These are phyloP conservation scores for Bos indicus DNA, from an alignment of 2,113 vertebrate species.

Conservation along the genomic window DNA sequence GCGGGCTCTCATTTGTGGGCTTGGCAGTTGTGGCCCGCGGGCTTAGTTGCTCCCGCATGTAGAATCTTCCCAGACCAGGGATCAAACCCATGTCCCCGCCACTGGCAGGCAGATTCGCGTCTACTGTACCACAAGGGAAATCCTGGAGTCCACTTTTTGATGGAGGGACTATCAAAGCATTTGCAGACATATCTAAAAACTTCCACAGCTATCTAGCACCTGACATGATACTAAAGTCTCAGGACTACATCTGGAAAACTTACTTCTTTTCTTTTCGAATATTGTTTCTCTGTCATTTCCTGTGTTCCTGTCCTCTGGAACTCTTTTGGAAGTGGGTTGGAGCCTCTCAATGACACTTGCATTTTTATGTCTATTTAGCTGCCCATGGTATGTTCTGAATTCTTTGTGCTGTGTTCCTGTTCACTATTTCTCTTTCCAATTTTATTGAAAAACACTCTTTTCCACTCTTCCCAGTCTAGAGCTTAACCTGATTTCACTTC, in stretches of 20 bases:
- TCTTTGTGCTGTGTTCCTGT: not conserved
- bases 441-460: not conserved
- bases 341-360: not conserved
- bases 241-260: not conserved
- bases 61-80: not conserved
- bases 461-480: not conserved
- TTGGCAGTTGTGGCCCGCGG: fast-evolving
- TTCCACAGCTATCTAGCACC: not conserved
- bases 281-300: not conserved
- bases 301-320: not conserved
- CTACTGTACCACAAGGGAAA: not conserved
- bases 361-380: not conserved
- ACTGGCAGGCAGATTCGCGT: not conserved
- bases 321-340: not conserved
- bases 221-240: not conserved
- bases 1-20: not conserved
- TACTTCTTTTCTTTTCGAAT: not conserved
- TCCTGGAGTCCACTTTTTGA: not conserved
- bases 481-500: not conserved
- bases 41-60: not conserved
- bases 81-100: not conserved
- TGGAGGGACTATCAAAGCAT: not conserved
- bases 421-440: not conserved
- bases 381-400: not conserved
- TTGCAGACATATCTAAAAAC: not conserved